Conservation (phyloP, 2,797 vertebrate species). For the Mycteria americana region DNA sequence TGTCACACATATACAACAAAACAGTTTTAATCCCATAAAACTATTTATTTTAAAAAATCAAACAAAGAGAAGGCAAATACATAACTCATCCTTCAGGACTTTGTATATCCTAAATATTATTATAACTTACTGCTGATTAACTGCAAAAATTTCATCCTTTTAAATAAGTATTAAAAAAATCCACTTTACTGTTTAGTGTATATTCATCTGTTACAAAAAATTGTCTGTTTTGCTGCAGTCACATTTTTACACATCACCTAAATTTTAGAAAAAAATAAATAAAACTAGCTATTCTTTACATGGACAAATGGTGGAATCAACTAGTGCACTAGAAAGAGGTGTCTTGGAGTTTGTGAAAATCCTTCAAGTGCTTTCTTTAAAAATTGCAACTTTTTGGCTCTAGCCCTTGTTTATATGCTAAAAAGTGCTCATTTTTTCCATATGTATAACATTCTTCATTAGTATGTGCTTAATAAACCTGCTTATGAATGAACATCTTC, state of each 20-base stretch:
- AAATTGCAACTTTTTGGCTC: neutral
- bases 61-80: neutral
- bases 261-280: constrained; percentile 30
- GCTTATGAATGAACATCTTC: neutral
- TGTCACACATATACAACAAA: neutral
- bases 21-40: neutral
- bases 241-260: neutral
- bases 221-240: neutral
- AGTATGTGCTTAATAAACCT: neutral
- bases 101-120: neutral
- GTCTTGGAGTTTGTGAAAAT: neutral
- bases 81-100: neutral
- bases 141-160: neutral
- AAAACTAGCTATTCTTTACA: neutral
- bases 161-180: neutral
- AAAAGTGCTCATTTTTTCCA: neutral
- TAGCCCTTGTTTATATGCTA: neutral
- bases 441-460: neutral
- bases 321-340: neutral
- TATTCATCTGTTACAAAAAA: neutral
- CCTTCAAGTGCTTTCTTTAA: neutral
- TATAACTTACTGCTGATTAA: neutral
- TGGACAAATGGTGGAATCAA: neutral
- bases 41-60: neutral
- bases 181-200: neutral